A percentile compares a stretch with the other conserved stretches of the same genome.
These are phyloP conservation scores for Anagrus nilaparvatae DNA, from an alignment of 1,140 invertebrate species.

Conservation along the genomic window DNA sequence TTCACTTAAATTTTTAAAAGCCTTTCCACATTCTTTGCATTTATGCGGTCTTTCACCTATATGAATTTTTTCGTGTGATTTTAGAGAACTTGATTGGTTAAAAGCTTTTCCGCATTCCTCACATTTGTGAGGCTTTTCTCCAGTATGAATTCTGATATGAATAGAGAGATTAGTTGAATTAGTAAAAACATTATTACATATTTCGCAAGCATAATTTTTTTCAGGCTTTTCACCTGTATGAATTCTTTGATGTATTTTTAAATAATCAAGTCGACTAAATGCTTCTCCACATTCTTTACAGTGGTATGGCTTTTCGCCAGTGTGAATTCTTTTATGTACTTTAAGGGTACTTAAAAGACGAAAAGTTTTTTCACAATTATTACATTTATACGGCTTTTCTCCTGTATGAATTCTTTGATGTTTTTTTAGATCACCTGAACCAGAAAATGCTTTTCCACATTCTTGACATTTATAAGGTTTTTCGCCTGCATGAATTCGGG, in stretches of 20 bases:
- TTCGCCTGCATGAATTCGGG: slow-evolving; percentile 48
- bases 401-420: too few species aligned
- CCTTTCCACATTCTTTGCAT: too few species aligned
- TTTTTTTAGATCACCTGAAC: too few species aligned
- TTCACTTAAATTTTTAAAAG: too few species aligned
- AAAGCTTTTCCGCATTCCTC: slow-evolving; percentile 70
- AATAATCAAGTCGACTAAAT: slow-evolving; percentile 36
- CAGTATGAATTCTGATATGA: slow-evolving; percentile 72
- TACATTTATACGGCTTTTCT: too few species aligned
- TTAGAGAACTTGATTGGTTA: slow-evolving; percentile 52
- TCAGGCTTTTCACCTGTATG: slow-evolving; percentile 75
- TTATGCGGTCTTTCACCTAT: too few species aligned
- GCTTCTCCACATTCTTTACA: slow-evolving; percentile 53
- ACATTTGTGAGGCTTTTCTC: slow-evolving; percentile 75
- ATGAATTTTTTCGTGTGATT: slow-evolving; percentile 55
- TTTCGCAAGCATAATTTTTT: slow-evolving; percentile 73
- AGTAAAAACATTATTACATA: slow-evolving; percentile 68
- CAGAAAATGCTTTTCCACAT: too few species aligned
- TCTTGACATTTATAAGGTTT: too few species aligned
- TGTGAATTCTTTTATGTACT: slow-evolving; percentile 52
- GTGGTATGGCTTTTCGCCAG: slow-evolving; percentile 47
- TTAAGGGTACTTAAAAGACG: slow-evolving; percentile 47
- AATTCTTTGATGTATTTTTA: slow-evolving; percentile 58
- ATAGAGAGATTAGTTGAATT: slow-evolving; percentile 35
- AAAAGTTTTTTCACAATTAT: slow-evolving; percentile 48